phyloP scores from a whole-genome alignment of 2,888 invertebrate species.

The Melipona beecheii region DNA sequence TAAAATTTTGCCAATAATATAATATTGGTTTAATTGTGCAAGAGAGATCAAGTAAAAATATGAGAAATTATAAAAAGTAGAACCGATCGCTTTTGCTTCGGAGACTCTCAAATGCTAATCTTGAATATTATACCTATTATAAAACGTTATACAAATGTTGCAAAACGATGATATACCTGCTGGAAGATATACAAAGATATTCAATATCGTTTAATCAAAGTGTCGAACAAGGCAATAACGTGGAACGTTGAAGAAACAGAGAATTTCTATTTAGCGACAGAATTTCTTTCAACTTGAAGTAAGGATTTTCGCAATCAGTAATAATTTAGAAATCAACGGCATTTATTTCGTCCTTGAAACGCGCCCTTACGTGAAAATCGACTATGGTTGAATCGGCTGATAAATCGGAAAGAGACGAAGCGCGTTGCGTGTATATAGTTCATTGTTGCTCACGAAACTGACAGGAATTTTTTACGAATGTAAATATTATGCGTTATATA shows the following conservation, averaged over 20 bases:
- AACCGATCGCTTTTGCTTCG: not conserved
- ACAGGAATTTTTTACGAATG: too few species aligned
- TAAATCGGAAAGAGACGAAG: not conserved
- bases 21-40: not conserved
- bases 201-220: not conserved
- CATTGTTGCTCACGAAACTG: not conserved
- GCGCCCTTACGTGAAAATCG: conserved; percentile 21
- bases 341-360: conserved; percentile 22
- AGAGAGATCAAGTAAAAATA: not conserved
- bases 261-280: conserved; percentile 29
- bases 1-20: too few species aligned
- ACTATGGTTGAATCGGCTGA: not conserved
- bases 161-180: not conserved
- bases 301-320: conserved; percentile 41
- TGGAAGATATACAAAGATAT: not conserved
- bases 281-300: conserved; percentile 25
- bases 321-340: conserved; percentile 53
- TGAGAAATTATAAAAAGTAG: not conserved
- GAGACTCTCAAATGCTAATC: not conserved
- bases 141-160: not conserved
- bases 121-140: not conserved
- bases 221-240: not conserved
- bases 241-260: not conserved
- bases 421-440: not conserved
- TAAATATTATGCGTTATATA: too few species aligned